Percentiles rank a stretch among this genome's conserved stretches.
Conservation (phyloP, 2,888 invertebrate species). For the Erebia ligea region DNA sequence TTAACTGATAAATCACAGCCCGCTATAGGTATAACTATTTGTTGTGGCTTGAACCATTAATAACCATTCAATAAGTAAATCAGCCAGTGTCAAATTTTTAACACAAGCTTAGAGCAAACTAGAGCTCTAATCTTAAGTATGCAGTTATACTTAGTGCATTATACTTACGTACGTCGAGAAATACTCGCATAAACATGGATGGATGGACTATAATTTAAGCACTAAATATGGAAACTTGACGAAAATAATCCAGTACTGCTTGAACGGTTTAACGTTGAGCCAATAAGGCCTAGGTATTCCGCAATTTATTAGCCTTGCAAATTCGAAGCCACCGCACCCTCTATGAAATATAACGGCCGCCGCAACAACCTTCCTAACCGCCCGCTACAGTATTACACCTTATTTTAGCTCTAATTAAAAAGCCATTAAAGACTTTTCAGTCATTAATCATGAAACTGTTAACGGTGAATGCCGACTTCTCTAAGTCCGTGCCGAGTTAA, state of each 20-base stretch:
- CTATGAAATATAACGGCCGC: constrained; percentile 79
- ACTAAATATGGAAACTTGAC: constrained; percentile 53
- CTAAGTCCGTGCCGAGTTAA: constrained; percentile 66
- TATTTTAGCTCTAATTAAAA: constrained; percentile 84
- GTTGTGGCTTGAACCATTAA: too few relatives aligned
- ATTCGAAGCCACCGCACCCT: constrained; percentile 70
- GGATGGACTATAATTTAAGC: neutral
- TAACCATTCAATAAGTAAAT: too few relatives aligned
- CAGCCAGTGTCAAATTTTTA: too few relatives aligned
- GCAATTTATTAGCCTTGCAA: constrained; percentile 83
- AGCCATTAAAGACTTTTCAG: constrained; percentile 84
- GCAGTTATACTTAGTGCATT: too few relatives aligned
- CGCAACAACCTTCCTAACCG: constrained; percentile 68
- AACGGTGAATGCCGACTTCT: constrained; percentile 79
- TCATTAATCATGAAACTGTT: constrained; percentile 84
- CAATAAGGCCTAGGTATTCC: constrained; percentile 81
- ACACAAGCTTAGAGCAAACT: too few relatives aligned
- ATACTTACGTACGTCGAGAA: neutral
- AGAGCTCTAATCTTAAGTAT: too few relatives aligned
- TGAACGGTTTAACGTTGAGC: constrained; percentile 73
- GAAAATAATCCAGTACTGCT: constrained; percentile 71
- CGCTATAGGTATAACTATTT: too few relatives aligned
- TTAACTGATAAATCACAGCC: too few relatives aligned
- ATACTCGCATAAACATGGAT: neutral
- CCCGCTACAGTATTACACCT: constrained; percentile 74